Conservation (phyloP, 2,113 vertebrate species). For the Myxocyprinus asiaticus region DNA sequence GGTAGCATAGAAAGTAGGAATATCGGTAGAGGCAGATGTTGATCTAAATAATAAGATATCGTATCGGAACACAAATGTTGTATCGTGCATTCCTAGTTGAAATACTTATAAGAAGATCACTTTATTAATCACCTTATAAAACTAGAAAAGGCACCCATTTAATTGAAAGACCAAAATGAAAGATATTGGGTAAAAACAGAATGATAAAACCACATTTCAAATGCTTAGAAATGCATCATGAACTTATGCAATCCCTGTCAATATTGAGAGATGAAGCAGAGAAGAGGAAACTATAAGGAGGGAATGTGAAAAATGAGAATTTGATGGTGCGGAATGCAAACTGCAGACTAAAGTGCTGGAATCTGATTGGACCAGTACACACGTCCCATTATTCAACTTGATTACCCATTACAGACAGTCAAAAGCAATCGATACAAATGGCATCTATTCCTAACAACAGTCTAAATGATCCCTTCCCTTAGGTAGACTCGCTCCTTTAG, state of each 20-base stretch:
- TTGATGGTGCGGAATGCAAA: slow-evolving; percentile 18
- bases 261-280: too few species aligned
- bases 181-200: slow-evolving; percentile 23
- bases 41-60: too few species aligned
- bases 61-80: too few species aligned
- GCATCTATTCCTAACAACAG: background rate
- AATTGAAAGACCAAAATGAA: too few species aligned
- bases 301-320: background rate
- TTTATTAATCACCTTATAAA: too few species aligned
- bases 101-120: too few species aligned
- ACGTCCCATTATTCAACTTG: slow-evolving; percentile 14
- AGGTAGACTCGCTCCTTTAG: background rate
- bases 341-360: background rate
- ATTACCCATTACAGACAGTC: slow-evolving; percentile 28
- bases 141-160: too few species aligned
- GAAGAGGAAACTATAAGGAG: too few species aligned
- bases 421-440: background rate
- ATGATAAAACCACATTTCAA: background rate
- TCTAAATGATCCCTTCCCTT: background rate
- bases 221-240: background rate
- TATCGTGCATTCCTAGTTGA: too few species aligned
- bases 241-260: background rate
- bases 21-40: too few species aligned
- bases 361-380: background rate
- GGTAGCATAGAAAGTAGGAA: too few species aligned